phyloP scores from a whole-genome alignment of 2,888 invertebrate species.

The Ommatoiulus sabulosus region DNA sequence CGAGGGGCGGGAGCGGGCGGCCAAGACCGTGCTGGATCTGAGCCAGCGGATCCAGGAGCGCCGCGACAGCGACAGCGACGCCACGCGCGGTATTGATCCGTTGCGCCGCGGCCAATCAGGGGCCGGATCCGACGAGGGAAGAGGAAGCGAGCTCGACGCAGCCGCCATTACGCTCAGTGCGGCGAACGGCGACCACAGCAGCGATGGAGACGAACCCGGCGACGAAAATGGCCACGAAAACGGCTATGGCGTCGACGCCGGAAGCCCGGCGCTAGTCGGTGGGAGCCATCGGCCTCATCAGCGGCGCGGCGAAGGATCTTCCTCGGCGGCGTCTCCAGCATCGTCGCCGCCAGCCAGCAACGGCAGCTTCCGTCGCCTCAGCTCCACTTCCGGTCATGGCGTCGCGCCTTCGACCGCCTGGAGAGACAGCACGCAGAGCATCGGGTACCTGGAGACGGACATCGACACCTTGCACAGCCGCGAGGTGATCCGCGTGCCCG shows the following conservation, averaged over 20 bases:
- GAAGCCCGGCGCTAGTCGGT: not conserved
- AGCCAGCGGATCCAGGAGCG: constrained; percentile 56
- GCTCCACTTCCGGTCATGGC: constrained; percentile 60
- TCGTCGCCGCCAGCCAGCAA: not conserved
- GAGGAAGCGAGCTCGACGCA: not conserved
- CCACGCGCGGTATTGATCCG: not conserved
- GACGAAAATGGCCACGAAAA: not conserved
- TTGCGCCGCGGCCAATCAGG: not conserved
- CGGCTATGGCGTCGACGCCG: not conserved
- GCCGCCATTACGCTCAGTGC: not conserved
- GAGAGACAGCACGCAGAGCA: constrained; percentile 68
- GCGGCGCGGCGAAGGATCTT: not conserved
- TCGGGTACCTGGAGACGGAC: constrained; percentile 83
- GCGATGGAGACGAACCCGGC: not conserved
- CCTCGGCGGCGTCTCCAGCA: too few species aligned
- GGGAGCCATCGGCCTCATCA: not conserved
- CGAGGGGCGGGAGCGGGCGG: constrained; percentile 61
- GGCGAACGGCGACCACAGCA: not conserved
- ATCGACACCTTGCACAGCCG: constrained; percentile 74
- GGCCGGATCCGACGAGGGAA: not conserved
- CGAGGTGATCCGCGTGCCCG: constrained; percentile 59
- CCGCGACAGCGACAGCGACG: constrained; percentile 2
- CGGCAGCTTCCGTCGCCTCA: constrained; percentile 65
- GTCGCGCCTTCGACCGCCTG: not conserved
- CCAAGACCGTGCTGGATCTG: constrained; percentile 67